Evolutionary conservation across 2,888 invertebrate species (phyloP).

Genomic region (Drosophila yooni): DNA sequence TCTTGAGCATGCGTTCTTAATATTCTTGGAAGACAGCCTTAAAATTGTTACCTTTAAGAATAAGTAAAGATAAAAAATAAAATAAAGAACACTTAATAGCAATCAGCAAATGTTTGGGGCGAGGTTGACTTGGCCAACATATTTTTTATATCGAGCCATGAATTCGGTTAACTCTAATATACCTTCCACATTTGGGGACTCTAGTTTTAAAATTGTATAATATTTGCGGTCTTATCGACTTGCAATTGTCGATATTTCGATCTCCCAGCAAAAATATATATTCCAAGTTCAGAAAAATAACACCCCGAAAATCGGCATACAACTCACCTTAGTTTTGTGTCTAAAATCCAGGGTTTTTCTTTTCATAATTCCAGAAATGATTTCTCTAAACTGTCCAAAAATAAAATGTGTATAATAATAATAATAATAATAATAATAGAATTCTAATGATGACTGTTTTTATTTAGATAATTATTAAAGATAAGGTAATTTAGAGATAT

Average conservation of each 20-base stretch:
- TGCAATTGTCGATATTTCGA: too few relatives aligned
- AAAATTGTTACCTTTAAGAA: background rate
- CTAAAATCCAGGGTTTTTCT: background rate
- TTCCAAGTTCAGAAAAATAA: background rate
- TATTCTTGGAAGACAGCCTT: background rate
- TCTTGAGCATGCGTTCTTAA: background rate
- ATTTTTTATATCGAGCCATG: background rate
- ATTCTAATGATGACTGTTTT: background rate
- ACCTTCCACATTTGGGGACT: background rate
- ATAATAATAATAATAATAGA: background rate
- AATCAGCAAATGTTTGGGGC: background rate
- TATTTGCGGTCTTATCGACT: background rate
- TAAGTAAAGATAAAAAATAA: background rate
- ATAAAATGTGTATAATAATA: background rate
- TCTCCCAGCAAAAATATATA: background rate
- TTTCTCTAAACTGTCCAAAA: background rate
- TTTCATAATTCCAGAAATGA: background rate
- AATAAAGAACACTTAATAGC: background rate
- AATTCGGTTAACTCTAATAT: background rate
- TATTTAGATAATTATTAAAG: background rate
- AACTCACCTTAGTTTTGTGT: background rate
- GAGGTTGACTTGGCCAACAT: background rate
- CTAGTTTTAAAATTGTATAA: background rate
- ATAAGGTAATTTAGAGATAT: background rate
- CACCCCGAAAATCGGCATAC: background rate